These are phyloP conservation scores for Latrodectus elegans DNA, from an alignment of 2,888 invertebrate genomes.

Conservation along the genomic window DNA sequence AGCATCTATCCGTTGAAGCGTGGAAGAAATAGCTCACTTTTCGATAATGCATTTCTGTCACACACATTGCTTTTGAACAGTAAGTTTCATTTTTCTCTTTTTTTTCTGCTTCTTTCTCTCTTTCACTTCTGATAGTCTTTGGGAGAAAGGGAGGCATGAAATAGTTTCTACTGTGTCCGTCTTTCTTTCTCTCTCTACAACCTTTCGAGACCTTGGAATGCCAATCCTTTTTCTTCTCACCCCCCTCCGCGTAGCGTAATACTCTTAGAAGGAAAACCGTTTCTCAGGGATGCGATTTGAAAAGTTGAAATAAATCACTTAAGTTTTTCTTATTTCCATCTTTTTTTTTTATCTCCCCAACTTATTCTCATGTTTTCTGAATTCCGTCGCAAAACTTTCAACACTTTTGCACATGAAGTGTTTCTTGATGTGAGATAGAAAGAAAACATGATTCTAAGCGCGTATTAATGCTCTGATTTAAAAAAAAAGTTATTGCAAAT, in stretches of 20 bases:
- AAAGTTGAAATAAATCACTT: slow-evolving; percentile 63
- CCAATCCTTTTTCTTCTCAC: slow-evolving; percentile 28
- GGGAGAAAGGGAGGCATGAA: slow-evolving; percentile 45
- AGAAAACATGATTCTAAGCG: too few relatives aligned
- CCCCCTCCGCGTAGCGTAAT: slow-evolving; percentile 32
- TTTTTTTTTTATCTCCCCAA: slow-evolving; percentile 2
- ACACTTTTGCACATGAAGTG: neutral
- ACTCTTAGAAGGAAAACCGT: slow-evolving; percentile 37
- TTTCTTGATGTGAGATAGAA: too few relatives aligned
- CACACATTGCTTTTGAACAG: slow-evolving; percentile 35
- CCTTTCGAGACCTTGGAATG: slow-evolving; percentile 17
- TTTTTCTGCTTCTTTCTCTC: slow-evolving; percentile 4
- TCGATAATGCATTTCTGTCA: slow-evolving; percentile 56
- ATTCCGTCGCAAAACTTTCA: neutral
- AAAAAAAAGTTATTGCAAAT: too few relatives aligned
- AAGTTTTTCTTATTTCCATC: slow-evolving; percentile 22
- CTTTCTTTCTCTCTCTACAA: slow-evolving; percentile 10
- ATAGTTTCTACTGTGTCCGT: slow-evolving; percentile 37
- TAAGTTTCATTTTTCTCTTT: slow-evolving; percentile 19
- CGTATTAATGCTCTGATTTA: too few relatives aligned
- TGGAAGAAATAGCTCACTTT: slow-evolving; percentile 46
- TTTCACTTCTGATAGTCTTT: slow-evolving; percentile 54
- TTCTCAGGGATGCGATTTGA: slow-evolving; percentile 41
- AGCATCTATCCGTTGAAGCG: slow-evolving; percentile 38
- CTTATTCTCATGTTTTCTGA: slow-evolving; percentile 20